Evolutionary conservation across 2,888 invertebrate genomes (phyloP).

Genomic region (Thelaira solivaga): DNA sequence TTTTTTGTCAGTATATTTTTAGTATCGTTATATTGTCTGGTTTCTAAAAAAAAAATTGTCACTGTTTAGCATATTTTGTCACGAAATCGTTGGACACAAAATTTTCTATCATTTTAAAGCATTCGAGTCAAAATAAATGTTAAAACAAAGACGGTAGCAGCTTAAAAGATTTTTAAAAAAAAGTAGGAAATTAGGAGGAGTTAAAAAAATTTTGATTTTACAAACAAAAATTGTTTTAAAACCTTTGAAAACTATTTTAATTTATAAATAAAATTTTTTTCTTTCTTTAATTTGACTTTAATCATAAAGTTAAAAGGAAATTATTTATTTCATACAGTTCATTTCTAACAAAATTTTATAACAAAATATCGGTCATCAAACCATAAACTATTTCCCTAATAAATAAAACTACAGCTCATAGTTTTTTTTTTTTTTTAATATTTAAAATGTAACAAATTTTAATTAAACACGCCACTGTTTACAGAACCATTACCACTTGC

Average conservation of each 20-base stretch:
- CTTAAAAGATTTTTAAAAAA: too few species aligned
- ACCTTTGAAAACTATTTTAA: too few species aligned
- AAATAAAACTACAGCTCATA: conserved; percentile 26
- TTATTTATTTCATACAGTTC: too few species aligned
- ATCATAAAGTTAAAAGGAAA: too few species aligned
- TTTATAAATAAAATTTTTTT: too few species aligned
- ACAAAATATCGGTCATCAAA: conserved; percentile 51
- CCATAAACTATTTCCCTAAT: conserved; percentile 59
- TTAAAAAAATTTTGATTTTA: too few species aligned
- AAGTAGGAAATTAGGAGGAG: too few species aligned
- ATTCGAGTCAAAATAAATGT: background rate
- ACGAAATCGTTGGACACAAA: conserved; percentile 67
- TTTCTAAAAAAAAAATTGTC: conserved; percentile 71
- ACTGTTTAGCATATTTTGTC: conserved; percentile 75
- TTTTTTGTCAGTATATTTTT: conserved; percentile 4
- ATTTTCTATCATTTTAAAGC: conserved; percentile 21
- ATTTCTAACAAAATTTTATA: background rate
- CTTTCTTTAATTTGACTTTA: too few species aligned
- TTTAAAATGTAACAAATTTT: conserved; percentile 50
- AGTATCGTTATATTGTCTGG: background rate
- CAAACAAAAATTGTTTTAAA: too few species aligned
- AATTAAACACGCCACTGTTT: conserved; percentile 50
- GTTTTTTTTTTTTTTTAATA: background rate
- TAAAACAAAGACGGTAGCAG: conserved; percentile 3
- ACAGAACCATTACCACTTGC: conserved; percentile 5